Evolutionary conservation across 2,888 invertebrate species (phyloP).

Genomic region (Platycheirus rosarum): DNA sequence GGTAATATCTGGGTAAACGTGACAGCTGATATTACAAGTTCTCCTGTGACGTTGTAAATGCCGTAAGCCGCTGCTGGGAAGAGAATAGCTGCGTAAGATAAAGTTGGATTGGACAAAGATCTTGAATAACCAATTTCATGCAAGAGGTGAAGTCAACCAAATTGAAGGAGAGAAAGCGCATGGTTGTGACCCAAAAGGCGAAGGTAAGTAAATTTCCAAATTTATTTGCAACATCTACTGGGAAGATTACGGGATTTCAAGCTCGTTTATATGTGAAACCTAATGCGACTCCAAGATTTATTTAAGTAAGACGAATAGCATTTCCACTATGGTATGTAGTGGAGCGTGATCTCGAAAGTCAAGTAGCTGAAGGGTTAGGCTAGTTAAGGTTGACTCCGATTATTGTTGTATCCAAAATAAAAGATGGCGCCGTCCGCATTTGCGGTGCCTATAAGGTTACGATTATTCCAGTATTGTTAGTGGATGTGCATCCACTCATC

Average conservation of each 20-base stretch:
- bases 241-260: constrained; percentile 46
- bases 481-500: constrained; percentile 76
- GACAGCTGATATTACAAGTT: background rate
- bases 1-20: constrained; percentile 39
- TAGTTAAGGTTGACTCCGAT: constrained; percentile 76
- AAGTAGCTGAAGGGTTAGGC: constrained; percentile 43
- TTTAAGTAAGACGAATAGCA: constrained; percentile 75
- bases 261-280: constrained; percentile 70
- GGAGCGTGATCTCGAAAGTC: constrained; percentile 67
- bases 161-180: constrained; percentile 73
- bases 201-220: constrained; percentile 39
- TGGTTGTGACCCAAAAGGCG: constrained; percentile 75
- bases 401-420: constrained; percentile 2
- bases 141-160: constrained; percentile 15
- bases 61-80: constrained; percentile 55
- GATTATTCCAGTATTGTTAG: constrained; percentile 75
- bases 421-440: constrained; percentile 74
- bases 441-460: constrained; percentile 76
- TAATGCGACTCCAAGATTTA: constrained; percentile 68
- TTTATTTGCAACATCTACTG: constrained; percentile 51
- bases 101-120: constrained; percentile 45
- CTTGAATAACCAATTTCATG: constrained; percentile 59
- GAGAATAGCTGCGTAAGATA: constrained; percentile 53
- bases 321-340: constrained; percentile 71
- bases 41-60: constrained; percentile 55